A percentile compares a stretch with the other conserved stretches of the same genome.
Conservation (phyloP, 2,113 vertebrate species). For the Zapornia atra region DNA sequence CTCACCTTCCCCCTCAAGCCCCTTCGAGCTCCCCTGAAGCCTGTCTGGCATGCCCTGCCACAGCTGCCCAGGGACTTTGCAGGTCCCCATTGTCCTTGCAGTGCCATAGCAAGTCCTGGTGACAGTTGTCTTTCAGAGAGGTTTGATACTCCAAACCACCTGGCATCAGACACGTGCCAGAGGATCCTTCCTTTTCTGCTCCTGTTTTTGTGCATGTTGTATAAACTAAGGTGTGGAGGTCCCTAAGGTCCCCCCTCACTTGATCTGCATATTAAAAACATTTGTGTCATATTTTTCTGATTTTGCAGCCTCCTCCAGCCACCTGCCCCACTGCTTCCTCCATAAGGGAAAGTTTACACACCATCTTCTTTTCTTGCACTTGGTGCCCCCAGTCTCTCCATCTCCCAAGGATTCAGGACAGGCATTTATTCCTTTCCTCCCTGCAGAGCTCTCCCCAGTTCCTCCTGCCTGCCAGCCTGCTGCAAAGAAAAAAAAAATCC, state of each 20-base stretch:
- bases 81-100: neutral
- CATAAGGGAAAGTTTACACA: neutral
- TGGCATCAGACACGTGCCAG: neutral
- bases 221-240: neutral
- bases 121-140: neutral
- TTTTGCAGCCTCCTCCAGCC: neutral
- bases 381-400: neutral
- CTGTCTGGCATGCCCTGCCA: neutral
- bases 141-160: neutral
- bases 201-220: rapidly evolving
- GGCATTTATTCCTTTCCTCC: neutral
- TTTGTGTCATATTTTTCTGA: neutral
- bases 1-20: neutral
- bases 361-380: neutral
- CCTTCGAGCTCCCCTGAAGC: neutral
- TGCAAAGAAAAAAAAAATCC: neutral
- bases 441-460: neutral
- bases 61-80: neutral
- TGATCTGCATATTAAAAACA: neutral
- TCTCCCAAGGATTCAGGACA: neutral
- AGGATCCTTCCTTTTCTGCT: neutral
- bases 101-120: neutral
- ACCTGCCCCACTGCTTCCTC: neutral
- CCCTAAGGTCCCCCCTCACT: neutral
- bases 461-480: neutral